Base-by-base conservation (phyloP, 1,140 invertebrate species). In the Saccostrea glomerata region DNA sequence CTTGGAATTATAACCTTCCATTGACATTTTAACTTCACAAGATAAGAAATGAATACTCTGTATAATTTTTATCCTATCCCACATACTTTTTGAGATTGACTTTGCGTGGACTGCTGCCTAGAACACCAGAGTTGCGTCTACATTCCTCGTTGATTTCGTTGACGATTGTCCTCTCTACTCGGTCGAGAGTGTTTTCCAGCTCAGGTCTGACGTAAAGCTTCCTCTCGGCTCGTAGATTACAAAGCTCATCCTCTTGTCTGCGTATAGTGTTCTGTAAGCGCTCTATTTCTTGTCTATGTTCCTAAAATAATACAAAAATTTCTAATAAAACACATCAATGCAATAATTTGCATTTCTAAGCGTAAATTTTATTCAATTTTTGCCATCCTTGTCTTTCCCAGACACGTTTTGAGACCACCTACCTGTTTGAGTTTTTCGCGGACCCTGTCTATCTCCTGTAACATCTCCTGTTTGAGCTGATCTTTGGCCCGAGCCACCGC, bases 121-220 rank as follows among this genome's bases (percentile, higher is more conserved):
- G 82, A 9, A 94, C 25, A 17, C 86, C 85, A 0, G 94, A 91
- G 36, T 92, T 92, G 82, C 90, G 92, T 17, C 92, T 83, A 87
- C 93, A 94, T 82, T 94, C 94, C 17, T 95, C 94, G 84, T 95
- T 94, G 36, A 95, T 92, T 83, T 94, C 94, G 56, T 92, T 91
- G 55, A 94, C 89, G 9, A 94, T 88, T 6, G 91, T 94, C 82
- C 92, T 88, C 85, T 95, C 94, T 1, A 90, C 89, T n/a, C 91
- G 88, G 20, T 95, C 94, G n/a, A 92, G 83, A 2, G 87, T 82
- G 56, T 85, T 89, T 30, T 94, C 92, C 25, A 90, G 89, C 85
- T 94, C 93, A 11, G 90, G 86, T 55, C 90, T 73, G 54, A 90
- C 23, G 13, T 88, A 82, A 11, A 90, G 70, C 11, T 91, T 60